Percentiles rank a stretch among this genome's conserved stretches.
phyloP scores from a whole-genome alignment of 2,797 vertebrate genomes.

The Morelia viridis region DNA sequence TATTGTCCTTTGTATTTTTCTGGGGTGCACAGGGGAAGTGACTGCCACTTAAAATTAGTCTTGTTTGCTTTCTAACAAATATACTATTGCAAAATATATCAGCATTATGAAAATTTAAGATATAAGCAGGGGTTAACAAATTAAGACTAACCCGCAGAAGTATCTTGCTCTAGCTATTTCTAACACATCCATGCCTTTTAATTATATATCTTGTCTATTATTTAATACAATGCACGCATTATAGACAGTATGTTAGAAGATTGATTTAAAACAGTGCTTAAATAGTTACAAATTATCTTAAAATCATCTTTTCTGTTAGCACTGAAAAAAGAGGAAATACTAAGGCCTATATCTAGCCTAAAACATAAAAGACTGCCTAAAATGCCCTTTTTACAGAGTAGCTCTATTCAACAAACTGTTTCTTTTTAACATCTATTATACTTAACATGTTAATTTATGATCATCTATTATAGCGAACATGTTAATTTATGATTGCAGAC shows the following conservation, averaged over 20 bases:
- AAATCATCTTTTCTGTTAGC: conserved; percentile 51
- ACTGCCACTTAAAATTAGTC: not conserved
- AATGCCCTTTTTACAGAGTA: conserved; percentile 30
- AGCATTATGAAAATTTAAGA: conserved; percentile 12
- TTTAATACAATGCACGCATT: conserved; percentile 53
- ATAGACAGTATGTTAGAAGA: conserved; percentile 37
- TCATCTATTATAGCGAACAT: conserved; percentile 47
- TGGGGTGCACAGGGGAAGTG: not conserved
- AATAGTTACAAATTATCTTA: conserved; percentile 56
- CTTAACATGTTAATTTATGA: conserved; percentile 58
- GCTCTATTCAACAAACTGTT: conserved; percentile 57
- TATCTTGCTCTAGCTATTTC: conserved; percentile 38
- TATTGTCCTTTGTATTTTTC: conserved; percentile 37
- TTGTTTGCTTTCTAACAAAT: conserved; percentile 12
- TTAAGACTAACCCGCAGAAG: conserved; percentile 55
- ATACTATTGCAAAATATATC: not conserved
- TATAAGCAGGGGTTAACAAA: conserved; percentile 53
- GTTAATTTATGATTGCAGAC: conserved; percentile 60
- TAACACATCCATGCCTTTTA: conserved; percentile 33
- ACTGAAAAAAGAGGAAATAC: conserved; percentile 14
- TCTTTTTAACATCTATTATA: conserved; percentile 55
- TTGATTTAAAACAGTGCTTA: conserved; percentile 51
- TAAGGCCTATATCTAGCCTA: conserved; percentile 59
- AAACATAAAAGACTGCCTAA: conserved; percentile 74
- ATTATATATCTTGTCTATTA: conserved; percentile 39